A percentile compares a stretch with the other conserved stretches of the same genome.
Conservation (phyloP, 2,888 invertebrate species). For the Andricus quercusramuli region DNA sequence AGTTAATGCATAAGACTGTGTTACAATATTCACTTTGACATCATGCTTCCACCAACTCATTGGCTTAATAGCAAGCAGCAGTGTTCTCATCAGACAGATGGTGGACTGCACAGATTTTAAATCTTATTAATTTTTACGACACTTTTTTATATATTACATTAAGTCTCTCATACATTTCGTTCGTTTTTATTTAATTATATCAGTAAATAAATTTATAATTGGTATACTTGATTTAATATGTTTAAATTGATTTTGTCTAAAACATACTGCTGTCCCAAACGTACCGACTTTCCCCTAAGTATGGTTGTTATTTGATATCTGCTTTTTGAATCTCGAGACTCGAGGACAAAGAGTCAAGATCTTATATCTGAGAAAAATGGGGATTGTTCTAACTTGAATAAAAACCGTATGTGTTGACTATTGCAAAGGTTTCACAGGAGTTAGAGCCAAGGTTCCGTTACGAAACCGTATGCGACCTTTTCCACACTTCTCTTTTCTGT, state of each 20-base stretch:
- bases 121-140: not conserved
- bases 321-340: too few species aligned
- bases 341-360: too few species aligned
- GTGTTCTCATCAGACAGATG: constrained; percentile 22
- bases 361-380: not conserved
- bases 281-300: too few species aligned
- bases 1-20: constrained; percentile 27
- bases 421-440: not conserved
- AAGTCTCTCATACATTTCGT: not conserved
- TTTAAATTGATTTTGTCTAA: too few species aligned
- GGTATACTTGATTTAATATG: too few species aligned
- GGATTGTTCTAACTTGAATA: not conserved
- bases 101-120: constrained; percentile 6
- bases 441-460: not conserved
- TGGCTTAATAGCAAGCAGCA: constrained; percentile 29
- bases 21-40: constrained; percentile 36
- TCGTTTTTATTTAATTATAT: too few species aligned
- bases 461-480: not conserved
- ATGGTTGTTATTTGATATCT: too few species aligned
- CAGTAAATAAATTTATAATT: too few species aligned
- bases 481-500: not conserved
- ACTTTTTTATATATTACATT: not conserved
- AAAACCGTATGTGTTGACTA: not conserved
- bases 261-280: too few species aligned
- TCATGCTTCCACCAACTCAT: constrained; percentile 30